A percentile compares a stretch with the other conserved stretches of the same genome.
Conservation (phyloP, 2,888 invertebrate genomes). For the Geotrupes spiniger region DNA sequence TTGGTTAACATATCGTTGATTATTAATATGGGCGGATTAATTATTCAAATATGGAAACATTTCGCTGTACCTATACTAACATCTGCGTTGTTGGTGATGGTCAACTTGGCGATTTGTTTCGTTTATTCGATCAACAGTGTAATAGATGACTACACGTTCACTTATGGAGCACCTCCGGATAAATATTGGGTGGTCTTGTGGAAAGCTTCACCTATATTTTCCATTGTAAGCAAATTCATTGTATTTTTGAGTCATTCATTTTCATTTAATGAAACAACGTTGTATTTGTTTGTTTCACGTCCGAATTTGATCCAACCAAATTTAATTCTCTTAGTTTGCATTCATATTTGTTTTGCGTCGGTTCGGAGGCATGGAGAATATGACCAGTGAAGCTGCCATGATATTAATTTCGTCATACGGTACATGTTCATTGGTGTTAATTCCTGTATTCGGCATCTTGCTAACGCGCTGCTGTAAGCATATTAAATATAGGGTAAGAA, state of each 20-base stretch:
- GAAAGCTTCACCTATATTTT: slow-evolving; percentile 6
- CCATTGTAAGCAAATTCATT: too few relatives aligned
- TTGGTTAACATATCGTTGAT: background rate
- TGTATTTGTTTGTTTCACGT: too few relatives aligned
- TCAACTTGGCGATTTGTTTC: slow-evolving; percentile 3
- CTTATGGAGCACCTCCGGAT: slow-evolving; percentile 3
- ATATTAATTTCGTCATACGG: too few relatives aligned
- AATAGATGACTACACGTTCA: slow-evolving; percentile 6
- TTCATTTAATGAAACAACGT: too few relatives aligned
- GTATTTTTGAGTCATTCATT: too few relatives aligned
- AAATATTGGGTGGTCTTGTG: slow-evolving; percentile 7
- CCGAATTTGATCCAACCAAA: too few relatives aligned
- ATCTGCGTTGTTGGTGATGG: slow-evolving; percentile 1
- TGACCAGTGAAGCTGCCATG: too few relatives aligned
- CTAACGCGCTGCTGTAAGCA: slow-evolving; percentile 23
- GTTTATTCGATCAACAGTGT: slow-evolving; percentile 7
- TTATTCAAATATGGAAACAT: background rate
- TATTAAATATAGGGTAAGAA: slow-evolving; percentile 22
- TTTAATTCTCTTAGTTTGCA: slow-evolving; percentile 22
- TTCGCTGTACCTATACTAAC: background rate
- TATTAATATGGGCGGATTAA: background rate
- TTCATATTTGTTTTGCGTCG: too few relatives aligned
- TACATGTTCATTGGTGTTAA: slow-evolving; percentile 4
- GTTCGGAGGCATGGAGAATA: too few relatives aligned
- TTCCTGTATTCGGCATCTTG: slow-evolving; percentile 20